A percentile compares a stretch with the other conserved stretches of the same genome.
Evolutionary conservation across 2,113 vertebrate genomes (phyloP).

Genomic region (Poeciliopsis prolifica): DNA sequence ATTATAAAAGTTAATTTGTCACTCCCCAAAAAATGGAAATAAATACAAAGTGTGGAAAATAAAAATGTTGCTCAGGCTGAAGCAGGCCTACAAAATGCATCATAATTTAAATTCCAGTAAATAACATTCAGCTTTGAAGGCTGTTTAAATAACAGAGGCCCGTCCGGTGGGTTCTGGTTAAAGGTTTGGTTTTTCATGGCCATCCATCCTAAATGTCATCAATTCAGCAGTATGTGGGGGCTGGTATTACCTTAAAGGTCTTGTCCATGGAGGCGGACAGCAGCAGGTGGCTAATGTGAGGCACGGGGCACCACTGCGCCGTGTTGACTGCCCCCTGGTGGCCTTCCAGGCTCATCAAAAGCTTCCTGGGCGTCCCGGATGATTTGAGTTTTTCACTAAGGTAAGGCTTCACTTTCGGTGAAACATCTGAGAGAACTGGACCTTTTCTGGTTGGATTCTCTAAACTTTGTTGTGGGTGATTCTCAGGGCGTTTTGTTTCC

Average conservation of each 20-base stretch:
- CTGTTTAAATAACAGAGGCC: background rate
- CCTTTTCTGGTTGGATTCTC: conserved; percentile 36
- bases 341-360: conserved; percentile 78
- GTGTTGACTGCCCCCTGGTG: conserved; percentile 88
- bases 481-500: conserved; percentile 2
- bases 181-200: background rate
- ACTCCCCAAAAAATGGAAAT: too few relatives aligned
- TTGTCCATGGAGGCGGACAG: conserved; percentile 95
- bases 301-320: conserved; percentile 89
- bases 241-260: conserved; percentile 88
- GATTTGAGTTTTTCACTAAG: conserved; percentile 73
- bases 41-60: too few relatives aligned
- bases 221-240: background rate
- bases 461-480: conserved; percentile 6
- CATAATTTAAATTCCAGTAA: background rate
- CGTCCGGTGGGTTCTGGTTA: background rate
- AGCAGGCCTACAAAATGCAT: background rate
- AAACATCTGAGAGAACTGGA: conserved; percentile 74
- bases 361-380: conserved; percentile 81
- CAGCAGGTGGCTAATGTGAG: conserved; percentile 87
- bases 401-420: conserved; percentile 83
- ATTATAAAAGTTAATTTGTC: too few relatives aligned
- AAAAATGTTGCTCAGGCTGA: too few relatives aligned
- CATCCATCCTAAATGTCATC: background rate
- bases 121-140: background rate